Evolutionary conservation across 2,113 vertebrate genomes (phyloP).

Genomic region (Eretmodus cyanostictus): DNA sequence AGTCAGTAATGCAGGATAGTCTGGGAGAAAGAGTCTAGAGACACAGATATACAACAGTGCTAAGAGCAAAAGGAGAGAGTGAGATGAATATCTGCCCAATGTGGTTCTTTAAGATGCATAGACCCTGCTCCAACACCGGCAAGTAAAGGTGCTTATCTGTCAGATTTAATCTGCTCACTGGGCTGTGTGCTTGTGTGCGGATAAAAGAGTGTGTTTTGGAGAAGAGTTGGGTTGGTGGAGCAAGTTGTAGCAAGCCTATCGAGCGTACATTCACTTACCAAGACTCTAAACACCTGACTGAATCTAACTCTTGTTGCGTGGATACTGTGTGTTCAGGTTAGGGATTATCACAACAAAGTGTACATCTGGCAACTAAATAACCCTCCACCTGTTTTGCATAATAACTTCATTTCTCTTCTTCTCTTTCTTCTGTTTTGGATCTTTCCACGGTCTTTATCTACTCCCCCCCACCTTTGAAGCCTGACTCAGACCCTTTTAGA

Average conservation of each 20-base stretch:
- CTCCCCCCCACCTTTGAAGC: neutral
- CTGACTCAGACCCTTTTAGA: conserved; percentile 24
- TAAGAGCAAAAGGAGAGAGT: neutral
- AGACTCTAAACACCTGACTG: conserved; percentile 7
- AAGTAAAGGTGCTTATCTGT: conserved; percentile 52
- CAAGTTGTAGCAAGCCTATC: conserved; percentile 41
- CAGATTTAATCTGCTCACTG: conserved; percentile 37
- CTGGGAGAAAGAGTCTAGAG: neutral
- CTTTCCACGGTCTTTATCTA: neutral
- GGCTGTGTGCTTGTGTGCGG: neutral
- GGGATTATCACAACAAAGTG: neutral
- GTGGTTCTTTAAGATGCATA: conserved; percentile 36
- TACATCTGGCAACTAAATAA: neutral
- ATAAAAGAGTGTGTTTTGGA: neutral
- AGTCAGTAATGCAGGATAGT: neutral
- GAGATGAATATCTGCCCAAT: conserved; percentile 39
- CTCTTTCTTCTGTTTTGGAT: neutral
- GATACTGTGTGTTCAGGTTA: neutral
- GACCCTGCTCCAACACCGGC: conserved; percentile 21
- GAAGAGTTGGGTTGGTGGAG: neutral
- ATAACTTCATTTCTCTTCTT: neutral
- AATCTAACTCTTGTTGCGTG: neutral
- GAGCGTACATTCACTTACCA: neutral
- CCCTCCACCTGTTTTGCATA: neutral
- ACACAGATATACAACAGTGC: neutral